Conservation (phyloP, 2,113 vertebrate genomes). For the Ancistrus triradiatus region DNA sequence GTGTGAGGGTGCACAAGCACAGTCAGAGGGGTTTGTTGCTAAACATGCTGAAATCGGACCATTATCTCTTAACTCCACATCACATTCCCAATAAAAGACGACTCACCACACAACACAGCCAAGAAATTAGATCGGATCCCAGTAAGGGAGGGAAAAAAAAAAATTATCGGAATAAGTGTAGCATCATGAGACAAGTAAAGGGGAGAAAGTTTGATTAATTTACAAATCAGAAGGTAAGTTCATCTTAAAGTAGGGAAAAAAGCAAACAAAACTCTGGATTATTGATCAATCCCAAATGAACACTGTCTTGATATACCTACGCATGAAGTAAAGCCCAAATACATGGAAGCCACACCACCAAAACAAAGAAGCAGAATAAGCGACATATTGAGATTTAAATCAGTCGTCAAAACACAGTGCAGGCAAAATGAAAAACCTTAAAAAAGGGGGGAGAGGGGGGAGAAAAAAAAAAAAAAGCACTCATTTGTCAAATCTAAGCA, state of each 20-base stretch:
- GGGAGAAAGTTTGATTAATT: conserved; percentile 49
- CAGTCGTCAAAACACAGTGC: conserved; percentile 78
- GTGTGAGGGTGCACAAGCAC: conserved; percentile 84
- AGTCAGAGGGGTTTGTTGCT: conserved; percentile 51
- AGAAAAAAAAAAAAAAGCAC: too few relatives aligned
- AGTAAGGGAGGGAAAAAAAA: conserved; percentile 56
- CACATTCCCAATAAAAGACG: conserved; percentile 79
- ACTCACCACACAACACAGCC: conserved; percentile 83
- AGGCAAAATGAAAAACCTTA: conserved; percentile 76
- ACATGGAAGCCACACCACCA: conserved; percentile 80
- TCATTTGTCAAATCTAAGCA: conserved; percentile 74
- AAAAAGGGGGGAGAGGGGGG: too few relatives aligned
- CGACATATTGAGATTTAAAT: conserved; percentile 76
- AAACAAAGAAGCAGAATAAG: conserved; percentile 77
- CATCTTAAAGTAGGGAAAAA: conserved; percentile 56
- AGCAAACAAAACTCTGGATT: conserved; percentile 47
- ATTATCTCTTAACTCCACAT: conserved; percentile 76
- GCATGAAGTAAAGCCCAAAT: conserved; percentile 74
- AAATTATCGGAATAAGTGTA: conserved; percentile 70
- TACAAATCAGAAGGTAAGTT: conserved; percentile 61
- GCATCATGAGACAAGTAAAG: conserved; percentile 72
- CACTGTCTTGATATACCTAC: conserved; percentile 72
- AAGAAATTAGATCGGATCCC: conserved; percentile 81
- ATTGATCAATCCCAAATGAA: conserved; percentile 76
- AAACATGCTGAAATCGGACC: conserved; percentile 62